Evolutionary conservation across 1,140 invertebrate species (phyloP).

Genomic region (Samia ricini): DNA sequence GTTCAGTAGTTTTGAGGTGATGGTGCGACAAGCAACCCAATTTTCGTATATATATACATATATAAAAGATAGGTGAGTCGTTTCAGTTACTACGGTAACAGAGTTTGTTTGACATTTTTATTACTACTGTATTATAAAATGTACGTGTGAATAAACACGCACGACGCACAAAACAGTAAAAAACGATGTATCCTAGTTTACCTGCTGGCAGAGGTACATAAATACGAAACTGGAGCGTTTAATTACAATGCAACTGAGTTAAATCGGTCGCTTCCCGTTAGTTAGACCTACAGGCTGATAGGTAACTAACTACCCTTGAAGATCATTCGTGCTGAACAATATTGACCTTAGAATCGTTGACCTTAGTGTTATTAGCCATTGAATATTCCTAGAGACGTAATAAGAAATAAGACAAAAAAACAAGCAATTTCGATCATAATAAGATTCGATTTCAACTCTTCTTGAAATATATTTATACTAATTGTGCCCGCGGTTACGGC

Average conservation of each 20-base stretch:
- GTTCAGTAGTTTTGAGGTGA: no score
- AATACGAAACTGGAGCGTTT: background rate
- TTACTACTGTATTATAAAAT: background rate
- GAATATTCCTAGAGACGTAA: conserved; percentile 1
- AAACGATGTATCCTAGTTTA: background rate
- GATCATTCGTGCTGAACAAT: conserved; percentile 1
- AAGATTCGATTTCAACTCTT: background rate
- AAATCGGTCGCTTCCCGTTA: conserved; percentile 5
- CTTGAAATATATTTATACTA: no score
- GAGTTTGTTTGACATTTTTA: background rate
- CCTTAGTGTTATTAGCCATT: conserved; percentile 3
- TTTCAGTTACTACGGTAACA: background rate
- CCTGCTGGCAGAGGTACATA: background rate
- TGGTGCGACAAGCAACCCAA: no score
- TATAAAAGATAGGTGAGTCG: no score
- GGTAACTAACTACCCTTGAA: background rate
- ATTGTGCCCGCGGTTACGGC: no score
- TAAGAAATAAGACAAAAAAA: background rate
- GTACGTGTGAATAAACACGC: background rate
- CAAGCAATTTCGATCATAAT: background rate
- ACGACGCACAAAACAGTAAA: background rate
- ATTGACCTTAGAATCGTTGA: conserved; percentile 2
- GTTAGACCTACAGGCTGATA: background rate
- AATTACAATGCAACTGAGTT: background rate
- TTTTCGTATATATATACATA: no score